Evolutionary conservation across 2,113 vertebrate genomes (phyloP).

Genomic region (Brachionichthys hirsutus): DNA sequence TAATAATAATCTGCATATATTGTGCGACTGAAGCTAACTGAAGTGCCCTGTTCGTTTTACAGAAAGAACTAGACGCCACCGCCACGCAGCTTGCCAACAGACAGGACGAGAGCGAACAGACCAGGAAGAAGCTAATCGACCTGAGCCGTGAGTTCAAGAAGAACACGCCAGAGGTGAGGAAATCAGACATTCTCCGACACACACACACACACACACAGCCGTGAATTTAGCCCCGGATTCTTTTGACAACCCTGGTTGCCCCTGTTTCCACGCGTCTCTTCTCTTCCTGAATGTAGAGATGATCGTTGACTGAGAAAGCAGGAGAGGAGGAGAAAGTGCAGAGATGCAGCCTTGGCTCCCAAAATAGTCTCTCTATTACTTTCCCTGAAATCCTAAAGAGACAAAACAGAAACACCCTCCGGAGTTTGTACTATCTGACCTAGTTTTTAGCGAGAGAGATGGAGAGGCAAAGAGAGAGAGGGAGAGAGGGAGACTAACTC

Average conservation of each 20-base stretch:
- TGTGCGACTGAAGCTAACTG: not conserved
- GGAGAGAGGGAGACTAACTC: conserved; percentile 68
- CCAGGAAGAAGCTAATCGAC: conserved; percentile 96
- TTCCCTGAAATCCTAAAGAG: conserved; percentile 79
- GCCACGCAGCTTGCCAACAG: conserved; percentile 97
- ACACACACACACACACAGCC: conserved; percentile 19
- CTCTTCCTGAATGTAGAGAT: conserved; percentile 46
- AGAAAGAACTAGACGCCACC: conserved; percentile 97
- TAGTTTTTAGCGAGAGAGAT: conserved; percentile 61
- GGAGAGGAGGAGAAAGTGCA: conserved; percentile 53
- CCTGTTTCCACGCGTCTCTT: conserved; percentile 26
- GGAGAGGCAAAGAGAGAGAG: conserved; percentile 8
- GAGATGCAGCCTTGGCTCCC: conserved; percentile 70
- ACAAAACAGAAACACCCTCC: conserved; percentile 77
- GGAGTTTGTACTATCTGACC: conserved; percentile 78
- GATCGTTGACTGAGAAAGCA: conserved; percentile 69
- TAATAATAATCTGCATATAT: conserved; percentile 2
- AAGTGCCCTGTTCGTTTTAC: conserved; percentile 53
- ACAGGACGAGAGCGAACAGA: conserved; percentile 99
- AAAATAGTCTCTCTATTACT: conserved; percentile 77
- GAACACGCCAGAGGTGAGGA: conserved; percentile 97
- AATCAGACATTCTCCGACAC: conserved; percentile 23
- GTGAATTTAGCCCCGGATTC: not conserved
- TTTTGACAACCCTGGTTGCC: conserved; percentile 25
- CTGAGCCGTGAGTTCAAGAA: conserved; percentile 99